Evolutionary conservation across 1,140 invertebrate genomes (phyloP).

Genomic region (Bombyx mandarina): DNA sequence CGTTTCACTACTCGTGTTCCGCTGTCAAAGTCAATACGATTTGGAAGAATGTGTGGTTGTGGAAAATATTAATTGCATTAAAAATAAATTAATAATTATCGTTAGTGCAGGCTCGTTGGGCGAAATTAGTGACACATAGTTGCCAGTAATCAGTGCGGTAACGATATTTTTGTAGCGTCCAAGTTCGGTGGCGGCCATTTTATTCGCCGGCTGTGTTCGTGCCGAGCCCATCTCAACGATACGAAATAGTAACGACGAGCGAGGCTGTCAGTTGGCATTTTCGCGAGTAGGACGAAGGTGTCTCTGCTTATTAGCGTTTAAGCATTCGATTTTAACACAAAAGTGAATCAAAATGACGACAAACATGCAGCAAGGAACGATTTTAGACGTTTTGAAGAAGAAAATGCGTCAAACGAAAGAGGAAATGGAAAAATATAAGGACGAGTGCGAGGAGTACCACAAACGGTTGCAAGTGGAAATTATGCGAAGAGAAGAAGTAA

Average conservation of each 20-base stretch:
- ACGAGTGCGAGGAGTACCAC: conserved; percentile 93
- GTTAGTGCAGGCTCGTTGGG: neutral
- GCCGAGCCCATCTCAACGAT: conserved; percentile 64
- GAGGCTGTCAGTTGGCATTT: conserved; percentile 66
- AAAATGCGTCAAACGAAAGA: conserved; percentile 99
- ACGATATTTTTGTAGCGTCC: conserved; percentile 48
- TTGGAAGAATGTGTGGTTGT: conserved; percentile 35
- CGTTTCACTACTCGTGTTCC: conserved; percentile 37
- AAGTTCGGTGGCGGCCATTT: conserved; percentile 66
- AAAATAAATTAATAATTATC: conserved; percentile 11
- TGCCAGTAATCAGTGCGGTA: conserved; percentile 28
- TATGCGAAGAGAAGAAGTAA: conserved; percentile 95
- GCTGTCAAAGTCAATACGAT: conserved; percentile 40
- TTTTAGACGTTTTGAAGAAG: conserved; percentile 97
- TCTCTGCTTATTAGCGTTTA: conserved; percentile 64
- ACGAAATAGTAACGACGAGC: conserved; percentile 59
- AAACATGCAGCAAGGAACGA: conserved; percentile 85
- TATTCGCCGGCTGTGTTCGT: conserved; percentile 67
- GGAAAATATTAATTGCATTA: conserved; percentile 31
- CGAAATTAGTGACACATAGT: neutral
- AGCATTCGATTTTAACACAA: conserved; percentile 53
- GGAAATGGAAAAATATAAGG: conserved; percentile 97
- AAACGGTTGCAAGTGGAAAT: conserved; percentile 92
- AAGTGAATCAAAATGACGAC: conserved; percentile 81
- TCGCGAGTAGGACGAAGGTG: conserved; percentile 64